A percentile compares a stretch with the other conserved stretches of the same genome.
Evolutionary conservation across 2,888 invertebrate species (phyloP).

Genomic region (Melikaiella ostensackeni): DNA sequence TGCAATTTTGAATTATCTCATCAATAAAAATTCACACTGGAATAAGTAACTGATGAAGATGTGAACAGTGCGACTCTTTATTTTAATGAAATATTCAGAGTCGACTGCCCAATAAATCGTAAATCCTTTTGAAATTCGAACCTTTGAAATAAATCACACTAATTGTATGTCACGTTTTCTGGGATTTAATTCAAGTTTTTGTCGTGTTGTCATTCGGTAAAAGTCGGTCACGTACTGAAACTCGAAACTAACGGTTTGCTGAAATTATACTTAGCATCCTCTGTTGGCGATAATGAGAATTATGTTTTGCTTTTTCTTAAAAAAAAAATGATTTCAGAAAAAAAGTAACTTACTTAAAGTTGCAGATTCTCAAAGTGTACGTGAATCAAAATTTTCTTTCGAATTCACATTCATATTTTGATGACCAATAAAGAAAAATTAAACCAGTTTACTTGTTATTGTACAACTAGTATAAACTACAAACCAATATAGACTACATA

Average conservation of each 20-base stretch:
- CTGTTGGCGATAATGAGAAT: background rate
- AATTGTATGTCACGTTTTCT: background rate
- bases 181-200: constrained; percentile 1
- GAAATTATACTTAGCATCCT: background rate
- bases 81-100: background rate
- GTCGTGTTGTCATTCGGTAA: background rate
- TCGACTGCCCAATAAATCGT: background rate
- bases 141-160: no score
- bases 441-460: no score
- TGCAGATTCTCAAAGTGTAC: background rate
- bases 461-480: no score
- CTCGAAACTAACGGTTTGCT: constrained; percentile 7
- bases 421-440: no score
- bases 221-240: constrained; percentile 7
- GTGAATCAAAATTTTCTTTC: background rate
- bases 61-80: no score
- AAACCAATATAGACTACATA: no score
- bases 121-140: background rate
- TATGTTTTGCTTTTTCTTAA: background rate
- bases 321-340: background rate
- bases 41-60: background rate
- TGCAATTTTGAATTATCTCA: no score
- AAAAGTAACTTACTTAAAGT: background rate
- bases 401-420: background rate
- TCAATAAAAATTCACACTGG: no score